phyloP scores from a whole-genome alignment of 2,797 vertebrate species.

The Myripristis jacobus region DNA sequence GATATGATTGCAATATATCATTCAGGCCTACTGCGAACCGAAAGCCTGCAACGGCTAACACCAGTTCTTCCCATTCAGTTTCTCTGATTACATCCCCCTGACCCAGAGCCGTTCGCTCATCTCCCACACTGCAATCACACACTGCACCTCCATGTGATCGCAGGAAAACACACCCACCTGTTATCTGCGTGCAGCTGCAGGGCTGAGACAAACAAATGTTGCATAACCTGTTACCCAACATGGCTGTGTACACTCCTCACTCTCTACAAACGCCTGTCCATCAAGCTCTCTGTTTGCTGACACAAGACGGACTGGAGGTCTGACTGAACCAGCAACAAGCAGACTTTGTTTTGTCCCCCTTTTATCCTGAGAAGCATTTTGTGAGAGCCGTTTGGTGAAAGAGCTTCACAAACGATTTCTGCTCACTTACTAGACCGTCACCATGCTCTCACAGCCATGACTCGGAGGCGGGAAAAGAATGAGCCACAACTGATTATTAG shows the following conservation, averaged over 20 bases:
- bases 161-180: slow-evolving; percentile 17
- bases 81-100: too few relatives aligned
- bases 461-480: too few relatives aligned
- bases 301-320: background rate
- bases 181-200: slow-evolving; percentile 24
- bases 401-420: too few relatives aligned
- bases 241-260: background rate
- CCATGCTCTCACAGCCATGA: too few relatives aligned
- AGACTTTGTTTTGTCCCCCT: background rate
- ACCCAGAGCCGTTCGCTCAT: too few relatives aligned
- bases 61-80: too few relatives aligned
- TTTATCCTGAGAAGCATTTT: too few relatives aligned
- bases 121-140: background rate
- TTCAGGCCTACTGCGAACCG: too few relatives aligned
- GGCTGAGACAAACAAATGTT: slow-evolving; percentile 21
- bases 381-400: too few relatives aligned
- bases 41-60: too few relatives aligned
- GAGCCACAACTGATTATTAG: background rate
- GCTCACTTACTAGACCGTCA: too few relatives aligned
- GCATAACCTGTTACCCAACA: slow-evolving; percentile 30
- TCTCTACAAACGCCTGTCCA: slow-evolving; percentile 39
- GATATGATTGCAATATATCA: too few relatives aligned
- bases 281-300: slow-evolving; percentile 17
- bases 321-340: background rate
- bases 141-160: background rate